Percentiles rank a stretch among this genome's conserved stretches.
These are phyloP conservation scores for Pyrrhosoma nymphula DNA, from an alignment of 2,888 invertebrate genomes.

Conservation along the genomic window DNA sequence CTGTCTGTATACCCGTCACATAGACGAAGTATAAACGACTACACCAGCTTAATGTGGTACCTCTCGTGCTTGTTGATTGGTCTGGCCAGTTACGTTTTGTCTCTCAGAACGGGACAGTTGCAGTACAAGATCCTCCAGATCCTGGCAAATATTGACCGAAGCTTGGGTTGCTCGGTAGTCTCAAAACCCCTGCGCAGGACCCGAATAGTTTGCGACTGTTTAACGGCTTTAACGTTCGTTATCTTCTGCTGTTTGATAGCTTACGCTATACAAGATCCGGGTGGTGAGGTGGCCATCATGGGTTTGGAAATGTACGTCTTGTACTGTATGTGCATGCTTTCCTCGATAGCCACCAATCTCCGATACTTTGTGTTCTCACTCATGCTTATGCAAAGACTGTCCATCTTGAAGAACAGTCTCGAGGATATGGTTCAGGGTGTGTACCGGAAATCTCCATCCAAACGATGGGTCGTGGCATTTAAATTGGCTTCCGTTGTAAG, in stretches of 20 bases:
- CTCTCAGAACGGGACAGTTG: background rate
- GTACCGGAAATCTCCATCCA: background rate
- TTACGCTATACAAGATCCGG: background rate
- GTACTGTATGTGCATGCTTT: background rate
- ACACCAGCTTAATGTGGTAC: background rate
- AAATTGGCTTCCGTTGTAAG: background rate
- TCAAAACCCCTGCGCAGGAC: background rate
- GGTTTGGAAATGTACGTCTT: background rate
- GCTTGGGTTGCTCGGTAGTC: background rate
- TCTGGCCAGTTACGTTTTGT: background rate
- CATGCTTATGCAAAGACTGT: background rate
- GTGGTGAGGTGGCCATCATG: background rate
- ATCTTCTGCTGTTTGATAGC: background rate
- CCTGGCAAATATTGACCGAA: background rate
- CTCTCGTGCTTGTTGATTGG: background rate
- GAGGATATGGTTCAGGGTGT: background rate
- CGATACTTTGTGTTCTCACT: background rate
- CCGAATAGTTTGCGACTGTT: background rate
- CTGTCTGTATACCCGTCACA: no score
- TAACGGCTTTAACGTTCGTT: background rate
- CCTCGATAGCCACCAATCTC: background rate
- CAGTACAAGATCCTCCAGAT: background rate
- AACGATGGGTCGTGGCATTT: background rate
- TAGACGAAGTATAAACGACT: background rate
- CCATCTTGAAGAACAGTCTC: background rate